Evolutionary conservation across 2,113 vertebrate species (phyloP).

Genomic region (Oreocharis arfaki): DNA sequence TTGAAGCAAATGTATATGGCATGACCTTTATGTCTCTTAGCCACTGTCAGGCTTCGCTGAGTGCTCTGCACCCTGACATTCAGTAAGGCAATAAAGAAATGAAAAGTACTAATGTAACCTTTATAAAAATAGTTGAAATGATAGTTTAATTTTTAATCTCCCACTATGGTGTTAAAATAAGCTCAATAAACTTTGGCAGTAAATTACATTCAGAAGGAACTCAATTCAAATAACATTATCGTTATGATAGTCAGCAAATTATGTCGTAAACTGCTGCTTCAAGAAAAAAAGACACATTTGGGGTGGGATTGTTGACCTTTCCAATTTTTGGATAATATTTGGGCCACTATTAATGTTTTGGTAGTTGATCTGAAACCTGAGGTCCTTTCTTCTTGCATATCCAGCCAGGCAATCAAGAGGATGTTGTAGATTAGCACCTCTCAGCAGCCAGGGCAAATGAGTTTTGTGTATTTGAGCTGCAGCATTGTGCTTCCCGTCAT

Average conservation of each 20-base stretch:
- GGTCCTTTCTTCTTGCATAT: not conserved
- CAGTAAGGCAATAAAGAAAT: constrained; percentile 66
- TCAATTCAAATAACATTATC: constrained; percentile 44
- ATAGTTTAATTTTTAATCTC: constrained; percentile 71
- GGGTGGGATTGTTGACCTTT: not conserved
- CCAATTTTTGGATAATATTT: not conserved
- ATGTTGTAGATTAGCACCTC: not conserved
- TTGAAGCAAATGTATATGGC: constrained; percentile 32
- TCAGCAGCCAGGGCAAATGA: not conserved
- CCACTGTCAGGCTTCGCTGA: constrained; percentile 50
- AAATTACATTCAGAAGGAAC: constrained; percentile 10
- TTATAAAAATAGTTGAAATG: constrained; percentile 69
- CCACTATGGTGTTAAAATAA: constrained; percentile 59
- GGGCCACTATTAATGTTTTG: not conserved
- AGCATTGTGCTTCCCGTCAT: not conserved
- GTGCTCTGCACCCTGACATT: constrained; percentile 64
- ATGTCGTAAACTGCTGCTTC: not conserved
- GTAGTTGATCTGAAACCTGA: not conserved
- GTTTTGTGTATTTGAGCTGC: not conserved
- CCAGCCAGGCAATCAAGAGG: not conserved
- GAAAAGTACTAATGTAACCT: constrained; percentile 67
- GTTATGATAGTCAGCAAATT: constrained; percentile 6
- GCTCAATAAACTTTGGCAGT: constrained; percentile 47
- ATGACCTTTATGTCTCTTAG: constrained; percentile 61
- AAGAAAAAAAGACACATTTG: not conserved